These are phyloP conservation scores for Eucidaris tribuloides DNA, from an alignment of 35 echinoderm and acorn worm species.

Conservation along the genomic window DNA sequence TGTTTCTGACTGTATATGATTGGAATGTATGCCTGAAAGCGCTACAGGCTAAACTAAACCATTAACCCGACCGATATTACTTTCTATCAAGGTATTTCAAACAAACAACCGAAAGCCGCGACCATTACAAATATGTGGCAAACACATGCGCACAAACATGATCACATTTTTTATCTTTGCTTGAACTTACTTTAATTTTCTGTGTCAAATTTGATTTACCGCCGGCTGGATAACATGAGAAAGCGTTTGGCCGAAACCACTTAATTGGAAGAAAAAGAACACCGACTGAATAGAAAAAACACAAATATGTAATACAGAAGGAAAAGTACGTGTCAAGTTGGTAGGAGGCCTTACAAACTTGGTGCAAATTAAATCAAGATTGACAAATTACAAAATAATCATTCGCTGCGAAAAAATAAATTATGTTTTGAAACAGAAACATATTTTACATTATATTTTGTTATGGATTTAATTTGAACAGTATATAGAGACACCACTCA, in stretches of 20 bases:
- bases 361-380: constrained; percentile 5
- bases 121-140: constrained; percentile 6
- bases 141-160: constrained; percentile 17
- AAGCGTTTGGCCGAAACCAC: not conserved
- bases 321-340: not conserved
- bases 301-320: not conserved
- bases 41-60: constrained; percentile 2
- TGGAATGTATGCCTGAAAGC: constrained; percentile 25
- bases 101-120: not conserved
- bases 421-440: constrained; percentile 2
- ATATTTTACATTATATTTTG: constrained; percentile 3
- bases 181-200: constrained; percentile 13
- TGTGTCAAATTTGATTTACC: constrained; percentile 23
- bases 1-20: constrained; percentile 20
- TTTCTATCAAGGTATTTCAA: not conserved
- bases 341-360: not conserved
- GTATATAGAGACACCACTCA: too few species aligned
- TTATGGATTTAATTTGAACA: constrained; percentile 26
- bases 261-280: not conserved
- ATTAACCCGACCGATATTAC: not conserved
- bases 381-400: constrained; percentile 42
- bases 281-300: not conserved
- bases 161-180: not conserved
- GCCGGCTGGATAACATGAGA: constrained; percentile 16
- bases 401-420: constrained; percentile 19